Evolutionary conservation across 2,113 vertebrate genomes (phyloP).

Genomic region (Oxygymnocypris stewartii): DNA sequence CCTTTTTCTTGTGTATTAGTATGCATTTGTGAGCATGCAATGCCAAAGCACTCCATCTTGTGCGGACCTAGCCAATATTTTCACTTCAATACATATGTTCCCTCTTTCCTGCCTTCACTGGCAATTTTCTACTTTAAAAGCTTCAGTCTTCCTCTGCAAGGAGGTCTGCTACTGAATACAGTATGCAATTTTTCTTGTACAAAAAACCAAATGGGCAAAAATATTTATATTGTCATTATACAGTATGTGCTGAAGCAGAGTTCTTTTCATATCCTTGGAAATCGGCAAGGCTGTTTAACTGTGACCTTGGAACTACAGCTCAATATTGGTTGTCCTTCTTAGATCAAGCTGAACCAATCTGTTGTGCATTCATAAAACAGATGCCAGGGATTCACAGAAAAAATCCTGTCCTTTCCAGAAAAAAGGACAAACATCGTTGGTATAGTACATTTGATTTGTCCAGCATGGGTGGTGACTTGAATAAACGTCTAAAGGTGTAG

Average conservation of each 20-base stretch:
- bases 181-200: neutral
- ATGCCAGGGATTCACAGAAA: neutral
- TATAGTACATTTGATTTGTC: neutral
- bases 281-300: neutral
- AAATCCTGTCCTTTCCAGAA: neutral
- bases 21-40: neutral
- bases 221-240: neutral
- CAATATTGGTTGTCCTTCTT: neutral
- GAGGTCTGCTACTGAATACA: neutral
- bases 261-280: slow-evolving; percentile 8
- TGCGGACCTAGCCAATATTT: neutral
- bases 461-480: neutral
- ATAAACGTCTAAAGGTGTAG: neutral
- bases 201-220: neutral
- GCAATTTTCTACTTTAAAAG: neutral
- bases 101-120: neutral
- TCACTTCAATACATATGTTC: neutral
- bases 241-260: neutral
- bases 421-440: neutral
- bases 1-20: neutral
- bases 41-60: neutral
- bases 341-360: neutral
- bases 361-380: neutral
- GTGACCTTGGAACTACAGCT: neutral
- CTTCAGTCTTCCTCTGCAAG: neutral